These are phyloP conservation scores for Temnothorax longispinosus DNA, from an alignment of 1,140 invertebrate genomes.

Conservation along the genomic window DNA sequence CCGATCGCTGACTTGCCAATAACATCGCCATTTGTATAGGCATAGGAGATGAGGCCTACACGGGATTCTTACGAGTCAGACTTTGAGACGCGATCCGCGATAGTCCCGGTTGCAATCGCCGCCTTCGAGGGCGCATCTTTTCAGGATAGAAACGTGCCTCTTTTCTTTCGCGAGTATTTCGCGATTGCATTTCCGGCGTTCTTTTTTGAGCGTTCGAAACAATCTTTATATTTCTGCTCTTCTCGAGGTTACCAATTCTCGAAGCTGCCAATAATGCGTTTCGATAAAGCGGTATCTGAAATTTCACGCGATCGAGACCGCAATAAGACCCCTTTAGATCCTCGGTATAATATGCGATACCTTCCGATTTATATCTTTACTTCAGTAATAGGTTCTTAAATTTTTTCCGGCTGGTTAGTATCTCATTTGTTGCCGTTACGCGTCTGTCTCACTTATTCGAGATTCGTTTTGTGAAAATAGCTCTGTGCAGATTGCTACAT, in stretches of 20 bases:
- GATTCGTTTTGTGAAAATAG: conserved; percentile 8
- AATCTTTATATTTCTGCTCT: conserved; percentile 33
- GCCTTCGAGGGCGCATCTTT: conserved; percentile 1
- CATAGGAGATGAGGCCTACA: neutral
- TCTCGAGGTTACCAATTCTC: conserved; percentile 23
- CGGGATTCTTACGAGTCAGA: neutral
- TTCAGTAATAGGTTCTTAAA: conserved; percentile 31
- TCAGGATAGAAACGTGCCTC: neutral
- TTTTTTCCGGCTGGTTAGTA: conserved; percentile 6
- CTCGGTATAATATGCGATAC: conserved; percentile 10
- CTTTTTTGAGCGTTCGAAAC: neutral
- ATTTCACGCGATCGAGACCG: conserved; percentile 27
- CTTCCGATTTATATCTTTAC: conserved; percentile 27
- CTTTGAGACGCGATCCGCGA: neutral
- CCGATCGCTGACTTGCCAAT: conserved; percentile 26
- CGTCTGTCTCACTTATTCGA: neutral
- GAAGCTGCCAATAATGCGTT: conserved; percentile 30
- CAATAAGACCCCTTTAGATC: conserved; percentile 17
- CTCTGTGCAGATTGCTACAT: neutral
- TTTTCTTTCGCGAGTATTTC: conserved; percentile 26
- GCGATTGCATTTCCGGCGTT: neutral
- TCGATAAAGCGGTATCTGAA: conserved; percentile 51
- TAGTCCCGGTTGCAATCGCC: conserved; percentile 3
- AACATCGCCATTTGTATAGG: conserved; percentile 20
- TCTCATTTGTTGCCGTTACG: conserved; percentile 19